Base-by-base conservation (phyloP, 2,113 vertebrate species). In the Neogale vison region DNA sequence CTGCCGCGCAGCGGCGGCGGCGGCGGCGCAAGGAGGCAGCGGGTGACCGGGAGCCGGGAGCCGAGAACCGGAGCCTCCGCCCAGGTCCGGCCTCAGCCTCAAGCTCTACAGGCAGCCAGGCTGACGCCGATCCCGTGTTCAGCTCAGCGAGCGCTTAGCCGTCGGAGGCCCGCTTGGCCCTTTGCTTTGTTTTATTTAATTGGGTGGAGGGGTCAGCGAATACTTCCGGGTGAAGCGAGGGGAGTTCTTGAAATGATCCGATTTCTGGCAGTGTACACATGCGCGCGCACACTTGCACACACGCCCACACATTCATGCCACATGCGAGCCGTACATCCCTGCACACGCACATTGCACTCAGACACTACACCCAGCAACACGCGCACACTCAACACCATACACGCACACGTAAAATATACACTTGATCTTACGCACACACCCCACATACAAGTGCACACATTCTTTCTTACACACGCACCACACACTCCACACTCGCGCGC, bases 181-280 rank as follows among this genome's bases (percentile, higher is more conserved):
- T 85, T 47, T 4, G 95, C 95, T 98, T 80, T 98, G 42, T 97
- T 96, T 95, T 84, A 72, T 93, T 76, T 93, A 36, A 94, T 79
- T 52, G 94, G 57, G 79, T 67, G 65, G 92, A 65, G 61, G 42
- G 94, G 88, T 77, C 94, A 88, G 17, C 15, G 92, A 98, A 93
- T 80, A 97, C 98, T 98, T 99, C 98, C 98, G 98, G 98, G 98
- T 98, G 97, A 99, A 80, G 81, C 88, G 59, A 82, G 88, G 45
- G 47, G 29, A 52, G 61, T 77, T 65, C 79, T 71, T 94, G 84
- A 90, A 91, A 90, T 0, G 52, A 59, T 39, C 61, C 10, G 79
- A 80, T 89, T 95, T 84, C 29, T 39, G 85, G 9, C 89, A 61
- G 36, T 79, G 81, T 79, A 74, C 91, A 77, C 31, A 31, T 7